phyloP scores from a whole-genome alignment of 2,888 invertebrate species.

The Papilio gigon region DNA sequence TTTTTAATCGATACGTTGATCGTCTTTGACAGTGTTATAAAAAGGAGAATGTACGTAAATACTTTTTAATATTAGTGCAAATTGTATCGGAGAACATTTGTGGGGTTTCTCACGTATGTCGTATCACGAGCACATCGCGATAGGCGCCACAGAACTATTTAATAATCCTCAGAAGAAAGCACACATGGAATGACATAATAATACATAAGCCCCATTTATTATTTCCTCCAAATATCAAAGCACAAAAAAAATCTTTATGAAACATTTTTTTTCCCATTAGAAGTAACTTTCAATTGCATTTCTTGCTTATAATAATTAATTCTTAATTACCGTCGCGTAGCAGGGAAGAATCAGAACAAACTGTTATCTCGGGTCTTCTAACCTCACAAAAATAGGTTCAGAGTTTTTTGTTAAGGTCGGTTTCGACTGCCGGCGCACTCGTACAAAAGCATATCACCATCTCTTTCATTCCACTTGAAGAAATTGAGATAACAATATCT shows the following conservation, averaged over 20 bases:
- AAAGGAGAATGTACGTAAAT: background rate
- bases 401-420: too few species aligned
- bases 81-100: background rate
- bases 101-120: background rate
- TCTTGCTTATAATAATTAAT: too few species aligned
- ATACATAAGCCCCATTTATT: background rate
- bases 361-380: background rate
- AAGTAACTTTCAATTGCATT: too few species aligned
- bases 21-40: background rate
- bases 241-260: too few species aligned
- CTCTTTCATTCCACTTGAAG: background rate
- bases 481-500: background rate
- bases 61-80: background rate
- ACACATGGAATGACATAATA: background rate
- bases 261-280: too few species aligned
- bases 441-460: background rate
- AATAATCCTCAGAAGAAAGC: background rate
- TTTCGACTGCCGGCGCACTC: too few species aligned
- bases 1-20: background rate
- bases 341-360: too few species aligned
- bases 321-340: too few species aligned
- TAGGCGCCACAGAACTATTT: constrained; percentile 8
- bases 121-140: constrained; percentile 1
- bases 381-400: too few species aligned
- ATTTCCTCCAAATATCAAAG: background rate